Conservation (phyloP, 2,113 vertebrate genomes). For the Microtus ochrogaster region DNA sequence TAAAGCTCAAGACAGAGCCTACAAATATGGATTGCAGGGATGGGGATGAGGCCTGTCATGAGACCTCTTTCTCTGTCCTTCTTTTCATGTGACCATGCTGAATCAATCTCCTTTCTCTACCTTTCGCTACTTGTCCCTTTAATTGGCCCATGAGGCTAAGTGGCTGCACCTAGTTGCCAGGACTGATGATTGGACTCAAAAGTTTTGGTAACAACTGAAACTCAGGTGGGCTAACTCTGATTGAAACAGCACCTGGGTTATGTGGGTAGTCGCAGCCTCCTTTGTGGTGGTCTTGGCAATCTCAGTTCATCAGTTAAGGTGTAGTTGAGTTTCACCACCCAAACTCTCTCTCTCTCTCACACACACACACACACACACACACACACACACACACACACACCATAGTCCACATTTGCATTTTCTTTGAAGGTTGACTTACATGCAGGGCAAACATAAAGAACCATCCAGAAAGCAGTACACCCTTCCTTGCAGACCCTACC, state of each 20-base stretch:
- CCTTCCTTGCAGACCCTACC: background rate
- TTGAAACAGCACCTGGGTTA: background rate
- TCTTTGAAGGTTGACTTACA: conserved; percentile 42
- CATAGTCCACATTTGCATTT: background rate
- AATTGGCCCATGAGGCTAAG: background rate
- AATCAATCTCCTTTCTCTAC: background rate
- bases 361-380: background rate
- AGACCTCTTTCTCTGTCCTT: background rate
- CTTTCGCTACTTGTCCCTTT: background rate
- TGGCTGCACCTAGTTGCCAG: background rate
- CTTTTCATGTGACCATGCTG: background rate
- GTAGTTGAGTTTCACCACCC: background rate
- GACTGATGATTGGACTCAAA: background rate
- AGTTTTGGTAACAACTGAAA: too few species aligned
- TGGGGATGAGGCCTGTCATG: background rate
- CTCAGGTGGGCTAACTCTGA: background rate
- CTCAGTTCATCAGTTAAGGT: background rate
- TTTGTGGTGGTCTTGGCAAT: accelerated
- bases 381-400: background rate
- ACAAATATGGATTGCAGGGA: background rate
- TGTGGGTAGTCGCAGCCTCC: too few species aligned
- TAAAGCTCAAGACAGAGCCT: background rate
- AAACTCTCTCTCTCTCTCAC: too few species aligned
- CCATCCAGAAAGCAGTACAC: background rate
- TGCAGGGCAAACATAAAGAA: conserved; percentile 73